Conservation (phyloP, 2,888 invertebrate species). For the Eupithecia abbreviata region DNA sequence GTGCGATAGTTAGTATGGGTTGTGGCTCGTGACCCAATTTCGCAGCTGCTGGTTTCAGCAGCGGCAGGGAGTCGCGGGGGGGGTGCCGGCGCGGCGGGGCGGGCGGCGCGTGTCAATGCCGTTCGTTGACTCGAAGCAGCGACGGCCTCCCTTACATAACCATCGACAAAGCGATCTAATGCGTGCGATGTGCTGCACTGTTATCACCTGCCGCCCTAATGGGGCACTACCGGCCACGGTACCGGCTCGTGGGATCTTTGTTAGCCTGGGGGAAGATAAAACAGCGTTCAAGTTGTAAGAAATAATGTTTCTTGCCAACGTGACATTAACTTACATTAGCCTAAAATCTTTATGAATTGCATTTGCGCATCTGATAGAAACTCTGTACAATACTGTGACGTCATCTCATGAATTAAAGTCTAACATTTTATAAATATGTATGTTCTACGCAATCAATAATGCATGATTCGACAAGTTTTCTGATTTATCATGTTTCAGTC, state of each 20-base stretch:
- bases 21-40: conserved; percentile 81
- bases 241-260: conserved; percentile 8
- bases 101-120: conserved; percentile 82
- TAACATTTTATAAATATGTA: too few species aligned
- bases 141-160: conserved; percentile 83
- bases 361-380: neutral
- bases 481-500: neutral
- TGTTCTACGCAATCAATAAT: neutral
- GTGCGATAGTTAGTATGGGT: conserved; percentile 29
- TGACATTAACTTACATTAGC: too few species aligned
- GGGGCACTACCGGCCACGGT: conserved; percentile 35
- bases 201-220: conserved; percentile 39
- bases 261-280: neutral
- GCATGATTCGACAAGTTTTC: neutral
- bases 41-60: conserved; percentile 83
- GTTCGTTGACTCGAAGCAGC: conserved; percentile 82
- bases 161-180: conserved; percentile 78
- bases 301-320: too few species aligned
- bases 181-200: conserved; percentile 71
- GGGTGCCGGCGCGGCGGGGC: conserved; percentile 56
- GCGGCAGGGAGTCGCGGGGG: conserved; percentile 62
- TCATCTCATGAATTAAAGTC: neutral
- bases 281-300: too few species aligned
- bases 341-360: too few species aligned
- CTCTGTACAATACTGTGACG: neutral